Base-by-base conservation (phyloP, 2,797 vertebrate species). In the Ceryle rudis region DNA sequence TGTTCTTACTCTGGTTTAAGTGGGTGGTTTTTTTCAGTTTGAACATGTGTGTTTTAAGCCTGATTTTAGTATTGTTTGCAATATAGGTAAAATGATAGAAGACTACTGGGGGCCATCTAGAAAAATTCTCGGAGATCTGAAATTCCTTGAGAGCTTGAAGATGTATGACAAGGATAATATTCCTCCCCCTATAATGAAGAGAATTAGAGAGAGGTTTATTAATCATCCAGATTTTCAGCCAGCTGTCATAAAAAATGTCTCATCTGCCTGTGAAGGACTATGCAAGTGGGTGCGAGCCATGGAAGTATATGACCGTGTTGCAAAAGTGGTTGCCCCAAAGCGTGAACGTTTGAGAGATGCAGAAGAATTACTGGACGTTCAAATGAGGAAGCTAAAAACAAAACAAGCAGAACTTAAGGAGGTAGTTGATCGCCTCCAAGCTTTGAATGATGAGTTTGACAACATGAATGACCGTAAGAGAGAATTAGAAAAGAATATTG, bases 261-360 rank as follows among this genome's bases (percentile, higher is more conserved):
- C 99, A 0, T 99, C 99, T 0, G 99, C 99, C 78, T 99, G 99
- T 21, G 99, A 99, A 93, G 99, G 99, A 9, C 98, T 99, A 13
- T 99, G 99, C 96, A 99, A 99, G 94, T 99, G 99, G 99, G 99
- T 99, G 82, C 94, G 99, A 55, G 99, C 99, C 81, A 99, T 99
- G 99, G 99, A 99, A 83, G 98, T 99, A 7, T 99, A 99, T 0
- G 99, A 99, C 55, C 98, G 98, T 0, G 99, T 99, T 10, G 98
- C 98, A 49, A 99, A 99, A 79, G 98, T 99, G 9, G 99, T 99
- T 2, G 99, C 99, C 51, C 99, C 99, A 1, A 99, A 99, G 90
- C 98, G 98, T 3, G 98, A 98, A 94, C 97, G 98, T 14, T 96
- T 99, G 77, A 98, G 86, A 41, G 97, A 97, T 62, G 99, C 99